Evolutionary conservation across 2,113 vertebrate genomes (phyloP).

Genomic region (Neotragus pygmaeus): DNA sequence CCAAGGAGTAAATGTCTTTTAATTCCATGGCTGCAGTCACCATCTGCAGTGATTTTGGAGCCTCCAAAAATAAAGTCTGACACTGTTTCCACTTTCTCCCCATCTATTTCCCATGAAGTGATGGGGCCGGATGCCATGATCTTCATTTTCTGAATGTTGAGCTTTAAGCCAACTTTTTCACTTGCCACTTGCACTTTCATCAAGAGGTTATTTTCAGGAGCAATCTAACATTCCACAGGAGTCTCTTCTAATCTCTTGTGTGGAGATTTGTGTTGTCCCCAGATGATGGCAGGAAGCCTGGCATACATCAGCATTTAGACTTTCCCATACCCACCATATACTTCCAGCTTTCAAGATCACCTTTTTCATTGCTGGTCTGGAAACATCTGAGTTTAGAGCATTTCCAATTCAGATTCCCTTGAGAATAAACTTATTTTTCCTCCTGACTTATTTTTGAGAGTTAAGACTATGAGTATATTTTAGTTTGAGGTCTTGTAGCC

Average conservation of each 20-base stretch:
- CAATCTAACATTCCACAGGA: not conserved
- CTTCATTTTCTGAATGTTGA: too few relatives aligned
- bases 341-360: not conserved
- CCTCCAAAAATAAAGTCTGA: too few relatives aligned
- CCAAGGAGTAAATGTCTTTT: too few relatives aligned
- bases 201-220: not conserved
- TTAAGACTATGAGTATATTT: not conserved
- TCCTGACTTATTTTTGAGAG: not conserved
- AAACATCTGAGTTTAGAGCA: not conserved
- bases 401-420: not conserved
- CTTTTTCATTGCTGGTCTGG: not conserved
- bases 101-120: too few relatives aligned
- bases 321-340: too few relatives aligned
- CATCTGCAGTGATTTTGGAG: too few relatives aligned
- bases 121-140: too few relatives aligned
- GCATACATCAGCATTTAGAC: fast-evolving
- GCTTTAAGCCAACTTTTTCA: too few relatives aligned
- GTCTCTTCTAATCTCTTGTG: not conserved
- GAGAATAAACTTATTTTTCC: not conserved
- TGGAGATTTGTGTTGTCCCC: not conserved
- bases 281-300: too few relatives aligned
- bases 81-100: too few relatives aligned
- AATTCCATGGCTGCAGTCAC: too few relatives aligned
- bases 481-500: not conserved
- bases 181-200: too few relatives aligned